phyloP scores from a whole-genome alignment of 2,888 invertebrate genomes.

The Cryptus viduatorius region DNA sequence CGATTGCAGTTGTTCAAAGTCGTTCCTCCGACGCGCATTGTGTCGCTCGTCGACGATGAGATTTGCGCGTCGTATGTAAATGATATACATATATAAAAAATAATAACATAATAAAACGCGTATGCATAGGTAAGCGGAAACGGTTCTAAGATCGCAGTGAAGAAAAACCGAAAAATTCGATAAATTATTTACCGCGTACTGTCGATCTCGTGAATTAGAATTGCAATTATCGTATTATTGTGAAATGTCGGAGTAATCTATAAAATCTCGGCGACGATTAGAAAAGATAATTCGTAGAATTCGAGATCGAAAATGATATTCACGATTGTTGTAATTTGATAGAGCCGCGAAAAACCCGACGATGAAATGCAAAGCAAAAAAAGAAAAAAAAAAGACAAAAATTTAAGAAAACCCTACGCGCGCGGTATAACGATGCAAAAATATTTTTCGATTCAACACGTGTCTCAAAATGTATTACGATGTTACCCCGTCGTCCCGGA shows the following conservation, averaged over 20 bases:
- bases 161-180: not conserved
- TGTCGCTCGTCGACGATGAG: slow-evolving; percentile 12
- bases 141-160: slow-evolving; percentile 60
- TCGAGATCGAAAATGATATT: slow-evolving; percentile 32
- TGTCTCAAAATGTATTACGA: slow-evolving; percentile 17
- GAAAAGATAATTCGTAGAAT: not conserved
- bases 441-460: slow-evolving; percentile 48
- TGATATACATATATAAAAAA: slow-evolving; percentile 3
- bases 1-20: slow-evolving; percentile 50
- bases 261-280: slow-evolving; percentile 13
- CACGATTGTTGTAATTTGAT: slow-evolving; percentile 48
- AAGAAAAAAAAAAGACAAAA: not conserved
- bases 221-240: slow-evolving; percentile 28
- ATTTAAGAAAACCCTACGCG: not conserved
- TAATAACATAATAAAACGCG: not conserved
- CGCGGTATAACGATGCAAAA: slow-evolving; percentile 32
- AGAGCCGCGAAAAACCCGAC: slow-evolving; percentile 42
- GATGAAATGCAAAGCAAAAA: not conserved
- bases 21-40: slow-evolving; percentile 53
- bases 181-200: slow-evolving; percentile 12
- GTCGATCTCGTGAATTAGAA: slow-evolving; percentile 14
- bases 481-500: slow-evolving; percentile 11
- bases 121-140: slow-evolving; percentile 43
- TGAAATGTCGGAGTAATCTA: slow-evolving; percentile 5
- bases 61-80: slow-evolving; percentile 44